Evolutionary conservation across 2,113 vertebrate species (phyloP).

Genomic region (Nannospalax galili): DNA sequence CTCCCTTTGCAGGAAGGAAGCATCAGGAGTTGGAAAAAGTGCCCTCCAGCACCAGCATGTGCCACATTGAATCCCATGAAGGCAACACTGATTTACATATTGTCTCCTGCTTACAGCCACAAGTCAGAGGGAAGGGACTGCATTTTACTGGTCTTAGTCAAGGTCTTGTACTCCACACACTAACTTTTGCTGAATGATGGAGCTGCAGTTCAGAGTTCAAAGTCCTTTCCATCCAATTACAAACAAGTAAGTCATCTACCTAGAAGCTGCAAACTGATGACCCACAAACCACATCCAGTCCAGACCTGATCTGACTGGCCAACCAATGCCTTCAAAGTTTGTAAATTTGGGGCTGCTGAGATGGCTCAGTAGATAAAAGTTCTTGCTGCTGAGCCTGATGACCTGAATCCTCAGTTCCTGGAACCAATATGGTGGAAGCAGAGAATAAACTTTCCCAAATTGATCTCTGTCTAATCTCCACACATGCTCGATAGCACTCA

Average conservation of each 20-base stretch:
- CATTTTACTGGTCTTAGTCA: background rate
- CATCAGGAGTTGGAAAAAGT: background rate
- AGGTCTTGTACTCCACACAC: background rate
- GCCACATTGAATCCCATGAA: background rate
- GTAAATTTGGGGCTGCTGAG: background rate
- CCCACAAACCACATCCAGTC: conserved; percentile 37
- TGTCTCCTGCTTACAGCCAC: background rate
- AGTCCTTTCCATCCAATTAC: background rate
- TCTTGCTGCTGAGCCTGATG: background rate
- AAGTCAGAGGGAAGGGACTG: background rate
- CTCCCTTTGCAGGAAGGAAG: background rate
- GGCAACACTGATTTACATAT: background rate
- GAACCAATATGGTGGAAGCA: background rate
- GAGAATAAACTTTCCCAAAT: background rate
- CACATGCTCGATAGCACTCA: background rate
- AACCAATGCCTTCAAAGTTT: background rate
- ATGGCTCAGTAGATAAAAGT: background rate
- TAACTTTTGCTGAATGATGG: background rate
- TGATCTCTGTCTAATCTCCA: background rate
- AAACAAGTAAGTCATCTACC: conserved; percentile 1
- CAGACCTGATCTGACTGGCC: background rate
- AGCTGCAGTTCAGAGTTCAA: background rate
- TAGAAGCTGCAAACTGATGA: background rate
- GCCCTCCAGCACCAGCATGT: background rate
- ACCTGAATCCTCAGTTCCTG: background rate